These are phyloP conservation scores for Notolepis coatsorum DNA, from an alignment of 2,797 vertebrate genomes.

Conservation along the genomic window DNA sequence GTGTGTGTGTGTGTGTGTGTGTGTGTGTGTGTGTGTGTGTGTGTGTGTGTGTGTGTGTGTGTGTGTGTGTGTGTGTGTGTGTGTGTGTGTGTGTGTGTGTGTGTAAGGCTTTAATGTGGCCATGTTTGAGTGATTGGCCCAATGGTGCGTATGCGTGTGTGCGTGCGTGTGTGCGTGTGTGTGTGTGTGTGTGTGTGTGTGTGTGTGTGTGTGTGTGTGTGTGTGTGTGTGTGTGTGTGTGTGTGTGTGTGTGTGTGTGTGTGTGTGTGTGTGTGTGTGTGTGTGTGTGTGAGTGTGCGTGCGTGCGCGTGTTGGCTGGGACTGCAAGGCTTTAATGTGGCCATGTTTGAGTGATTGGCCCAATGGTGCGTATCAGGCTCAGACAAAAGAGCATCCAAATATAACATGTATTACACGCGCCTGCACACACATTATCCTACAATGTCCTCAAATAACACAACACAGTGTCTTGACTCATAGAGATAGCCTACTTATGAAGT, in stretches of 20 bases:
- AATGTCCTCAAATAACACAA: no score
- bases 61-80: not conserved
- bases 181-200: no score
- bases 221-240: no score
- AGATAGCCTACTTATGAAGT: no score
- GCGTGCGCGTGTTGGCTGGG: slow-evolving; percentile 14
- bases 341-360: slow-evolving; percentile 43
- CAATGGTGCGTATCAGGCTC: slow-evolving; percentile 46
- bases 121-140: slow-evolving; percentile 39
- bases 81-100: slow-evolving; percentile 19
- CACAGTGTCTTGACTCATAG: slow-evolving; percentile 17
- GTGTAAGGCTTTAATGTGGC: slow-evolving; percentile 49
- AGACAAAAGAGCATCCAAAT: slow-evolving; percentile 43
- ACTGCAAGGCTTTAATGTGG: slow-evolving; percentile 42
- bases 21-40: no score
- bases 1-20: no score
- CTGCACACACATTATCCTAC: slow-evolving; percentile 8
- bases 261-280: slow-evolving; percentile 1
- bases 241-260: no score
- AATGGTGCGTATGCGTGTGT: no score
- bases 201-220: no score
- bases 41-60: no score
- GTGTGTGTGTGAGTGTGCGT: slow-evolving; percentile 11
- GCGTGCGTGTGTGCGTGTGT: no score
- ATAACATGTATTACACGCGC: not conserved